Conservation (phyloP, 2,797 vertebrate species). For the Notoglanidium macrostoma region DNA sequence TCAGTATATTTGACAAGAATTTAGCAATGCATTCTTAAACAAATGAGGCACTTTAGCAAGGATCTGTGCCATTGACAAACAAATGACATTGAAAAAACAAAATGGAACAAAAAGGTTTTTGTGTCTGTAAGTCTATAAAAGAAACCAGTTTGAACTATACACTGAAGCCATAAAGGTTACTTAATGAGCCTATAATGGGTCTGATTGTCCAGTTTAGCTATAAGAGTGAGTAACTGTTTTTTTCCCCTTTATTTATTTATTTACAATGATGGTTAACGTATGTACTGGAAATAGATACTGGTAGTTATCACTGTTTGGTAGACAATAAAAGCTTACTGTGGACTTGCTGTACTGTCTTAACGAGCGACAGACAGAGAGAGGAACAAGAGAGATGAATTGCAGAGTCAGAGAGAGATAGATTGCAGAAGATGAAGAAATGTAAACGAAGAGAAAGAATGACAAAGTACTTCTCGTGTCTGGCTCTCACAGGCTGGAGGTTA, state of each 20-base stretch:
- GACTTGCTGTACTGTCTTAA: constrained; percentile 5
- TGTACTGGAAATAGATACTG: constrained; percentile 30
- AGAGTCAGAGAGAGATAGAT: constrained; percentile 55
- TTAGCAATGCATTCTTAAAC: constrained; percentile 2
- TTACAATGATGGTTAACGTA: constrained; percentile 33
- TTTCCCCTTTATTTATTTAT: constrained; percentile 15
- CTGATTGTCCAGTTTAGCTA: not conserved
- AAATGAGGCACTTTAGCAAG: not conserved
- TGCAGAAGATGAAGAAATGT: constrained; percentile 61
- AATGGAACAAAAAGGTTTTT: not conserved
- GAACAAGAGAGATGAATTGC: constrained; percentile 47
- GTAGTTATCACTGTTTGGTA: constrained; percentile 33
- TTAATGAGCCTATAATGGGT: not conserved
- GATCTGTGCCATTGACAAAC: not conserved
- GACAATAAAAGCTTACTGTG: constrained; percentile 38
- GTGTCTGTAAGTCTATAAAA: not conserved
- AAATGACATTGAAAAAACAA: constrained; percentile 5
- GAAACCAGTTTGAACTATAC: not conserved
- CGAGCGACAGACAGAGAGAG: constrained; percentile 7
- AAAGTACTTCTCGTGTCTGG: constrained; percentile 52
- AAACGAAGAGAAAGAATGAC: constrained; percentile 61
- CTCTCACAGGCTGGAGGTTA: constrained; percentile 53
- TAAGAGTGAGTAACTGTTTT: constrained; percentile 4
- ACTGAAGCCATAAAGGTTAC: not conserved
- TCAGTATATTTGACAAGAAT: not conserved